Base-by-base conservation (phyloP, 2,888 invertebrate species). In the Altica lythri region DNA sequence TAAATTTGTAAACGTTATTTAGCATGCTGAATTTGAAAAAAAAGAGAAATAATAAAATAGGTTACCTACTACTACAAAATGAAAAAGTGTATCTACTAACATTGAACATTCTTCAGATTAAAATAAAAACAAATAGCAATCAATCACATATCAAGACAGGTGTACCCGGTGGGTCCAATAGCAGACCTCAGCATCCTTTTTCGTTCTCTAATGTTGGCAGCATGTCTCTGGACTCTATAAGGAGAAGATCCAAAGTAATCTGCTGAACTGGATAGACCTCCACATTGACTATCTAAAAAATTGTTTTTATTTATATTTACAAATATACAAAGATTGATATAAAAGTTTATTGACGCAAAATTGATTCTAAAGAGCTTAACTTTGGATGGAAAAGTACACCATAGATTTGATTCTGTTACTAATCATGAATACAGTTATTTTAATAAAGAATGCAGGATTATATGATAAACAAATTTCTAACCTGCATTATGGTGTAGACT, bases 171-270 rank as follows among this genome's bases (percentile, higher is more conserved):
- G 83, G 88, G 87, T 77, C 77, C 77, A 75, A 77, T 77, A 84
- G 87, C 88, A 85, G 89, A 92, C 89, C 94, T 94, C 86, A 97
- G 90, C 96, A 98, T 97, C 75, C 97, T 88, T 82, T 95, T 92
- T 75, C 97, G 83, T 80, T 98, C 98, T 66, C 98, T 86, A 63
- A 97, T 92, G 79, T 96, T 97, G 55, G 97, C 94, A 2, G 96
- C 92, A 66, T 93, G 92, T 58, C 94, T 83, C 76, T 95, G 94
- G 60, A 93, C 89, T 69, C 92, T 84, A 77, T 93, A 94, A 3
- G 89, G 90, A 3, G 89, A 88, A 1, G 88, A 86, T 47, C 83
- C 83, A 62, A 85, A 86, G 58, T 85, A 84, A 54, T 85, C 84
- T 69, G 85, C 86, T 32, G 77, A 74, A 43, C 77, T 77, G 65